These are phyloP conservation scores for Paguma larvata DNA, from an alignment of 2,797 vertebrate genomes.

Conservation along the genomic window DNA sequence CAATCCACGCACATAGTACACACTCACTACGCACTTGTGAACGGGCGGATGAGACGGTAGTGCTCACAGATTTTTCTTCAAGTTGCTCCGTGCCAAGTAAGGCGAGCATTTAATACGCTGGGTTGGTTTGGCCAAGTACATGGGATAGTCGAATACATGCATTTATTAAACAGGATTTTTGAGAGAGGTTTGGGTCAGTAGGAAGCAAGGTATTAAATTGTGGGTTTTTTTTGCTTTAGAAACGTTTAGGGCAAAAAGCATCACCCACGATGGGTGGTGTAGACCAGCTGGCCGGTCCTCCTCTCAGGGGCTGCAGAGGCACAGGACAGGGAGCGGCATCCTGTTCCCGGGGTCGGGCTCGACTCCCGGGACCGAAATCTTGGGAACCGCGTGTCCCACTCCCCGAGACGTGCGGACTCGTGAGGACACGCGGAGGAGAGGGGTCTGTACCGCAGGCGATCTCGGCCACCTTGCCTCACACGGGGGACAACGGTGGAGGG, in stretches of 20 bases:
- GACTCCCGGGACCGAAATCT: not conserved
- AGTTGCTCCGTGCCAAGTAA: not conserved
- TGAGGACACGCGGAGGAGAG: too few relatives aligned
- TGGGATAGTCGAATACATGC: not conserved
- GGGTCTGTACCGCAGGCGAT: too few relatives aligned
- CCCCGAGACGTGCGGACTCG: not conserved
- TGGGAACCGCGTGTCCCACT: accelerated
- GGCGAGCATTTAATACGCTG: not conserved
- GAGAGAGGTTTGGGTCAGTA: not conserved
- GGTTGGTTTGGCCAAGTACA: not conserved
- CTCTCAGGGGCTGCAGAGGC: not conserved
- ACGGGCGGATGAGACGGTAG: not conserved
- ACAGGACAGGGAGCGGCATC: not conserved
- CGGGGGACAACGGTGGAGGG: too few relatives aligned
- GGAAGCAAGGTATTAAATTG: not conserved
- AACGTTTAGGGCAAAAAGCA: not conserved
- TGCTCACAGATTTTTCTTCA: not conserved
- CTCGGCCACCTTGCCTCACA: too few relatives aligned
- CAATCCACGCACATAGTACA: too few relatives aligned
- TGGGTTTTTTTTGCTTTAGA: not conserved
- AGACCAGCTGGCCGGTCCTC: too few relatives aligned
- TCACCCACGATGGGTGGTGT: not conserved
- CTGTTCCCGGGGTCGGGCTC: not conserved
- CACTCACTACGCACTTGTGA: accelerated
- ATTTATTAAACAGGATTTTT: not conserved